Evolutionary conservation across 2,797 vertebrate species (phyloP), one percentile per base, ranked within the genome.

Genomic region (Odontamblyopus rebecca): DNA sequence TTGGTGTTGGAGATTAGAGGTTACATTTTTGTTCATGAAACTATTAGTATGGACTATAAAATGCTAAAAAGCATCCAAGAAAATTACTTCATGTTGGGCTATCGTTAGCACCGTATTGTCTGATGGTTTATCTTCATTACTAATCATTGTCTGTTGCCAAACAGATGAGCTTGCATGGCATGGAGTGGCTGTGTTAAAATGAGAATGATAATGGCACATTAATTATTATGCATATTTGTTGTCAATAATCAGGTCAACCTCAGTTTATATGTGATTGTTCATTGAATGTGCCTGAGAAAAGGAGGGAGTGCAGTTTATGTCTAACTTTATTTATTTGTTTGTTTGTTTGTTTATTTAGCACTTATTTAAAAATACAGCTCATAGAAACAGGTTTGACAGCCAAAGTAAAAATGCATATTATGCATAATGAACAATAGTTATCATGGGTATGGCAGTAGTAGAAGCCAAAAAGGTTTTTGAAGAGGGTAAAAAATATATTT

Each of bases 221-320:
- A 57, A 57, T 26, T 57, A 57, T 57, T 57, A 56, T 56, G 23
- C 54, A 56, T 23, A 56, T 56, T 18, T 30, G 57, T 7, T 30
- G 59, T 61, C 9, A 61, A 18, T 61, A 38, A 38, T 62, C 32
- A 62, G 61, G 61, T 35, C 32, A 62, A 38, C 61, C 61, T 35
- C 61, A 62, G 4, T n/a, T 19, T 61, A 29, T 19, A 30, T 61
- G 13, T 60, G 27, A 30, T 60, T 30, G 27, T 30, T 30, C 54
- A 26, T 1, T 61, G 15, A 61, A 30, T 61, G 27, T 30, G 29
- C 16, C 6, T 61, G 6, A 61, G 15, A 18, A 0, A 26, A 59
- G 12, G 26, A 29, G 12, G 4, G 15, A 61, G 59, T 61, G 59
- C 29, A 61, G 15, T 30, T 60, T 29, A 18, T 61, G 1, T 60